Conservation (phyloP, 2,888 invertebrate genomes). For the Epicampocera succincta region DNA sequence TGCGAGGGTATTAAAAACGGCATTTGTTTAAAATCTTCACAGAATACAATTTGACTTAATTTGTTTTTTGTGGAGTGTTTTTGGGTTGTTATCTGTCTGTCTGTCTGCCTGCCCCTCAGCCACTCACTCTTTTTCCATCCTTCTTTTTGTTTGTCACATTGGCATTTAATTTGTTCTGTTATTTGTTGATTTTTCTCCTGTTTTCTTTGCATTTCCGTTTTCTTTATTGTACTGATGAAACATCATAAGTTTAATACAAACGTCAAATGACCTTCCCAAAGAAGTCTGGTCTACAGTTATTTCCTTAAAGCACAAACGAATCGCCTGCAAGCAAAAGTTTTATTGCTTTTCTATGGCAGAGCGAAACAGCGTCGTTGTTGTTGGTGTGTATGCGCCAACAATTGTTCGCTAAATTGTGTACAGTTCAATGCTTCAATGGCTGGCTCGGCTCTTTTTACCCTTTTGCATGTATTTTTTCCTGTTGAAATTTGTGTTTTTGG, state of each 20-base stretch:
- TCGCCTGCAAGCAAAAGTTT: slow-evolving; percentile 9
- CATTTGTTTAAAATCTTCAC: background rate
- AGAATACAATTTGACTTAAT: slow-evolving; percentile 3
- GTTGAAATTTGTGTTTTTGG: slow-evolving; percentile 6
- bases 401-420: slow-evolving; percentile 51
- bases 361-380: background rate
- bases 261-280: slow-evolving; percentile 38
- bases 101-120: slow-evolving; percentile 3
- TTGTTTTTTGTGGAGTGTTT: slow-evolving; percentile 26
- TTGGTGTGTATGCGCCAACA: slow-evolving; percentile 25
- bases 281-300: slow-evolving; percentile 38
- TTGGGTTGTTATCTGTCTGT: slow-evolving; percentile 20
- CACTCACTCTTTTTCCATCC: background rate
- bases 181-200: slow-evolving; percentile 18
- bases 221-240: slow-evolving; percentile 37
- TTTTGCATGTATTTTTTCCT: slow-evolving; percentile 21
- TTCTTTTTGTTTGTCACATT: slow-evolving; percentile 21
- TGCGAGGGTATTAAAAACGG: too few relatives aligned
- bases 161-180: slow-evolving; percentile 41
- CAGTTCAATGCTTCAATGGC: slow-evolving; percentile 46
- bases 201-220: slow-evolving; percentile 23
- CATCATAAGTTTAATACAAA: slow-evolving; percentile 37
- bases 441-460: slow-evolving; percentile 7
- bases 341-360: slow-evolving; percentile 14
- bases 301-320: slow-evolving; percentile 2